Conservation (phyloP, 2,113 vertebrate genomes). For the Stegastes partitus region DNA sequence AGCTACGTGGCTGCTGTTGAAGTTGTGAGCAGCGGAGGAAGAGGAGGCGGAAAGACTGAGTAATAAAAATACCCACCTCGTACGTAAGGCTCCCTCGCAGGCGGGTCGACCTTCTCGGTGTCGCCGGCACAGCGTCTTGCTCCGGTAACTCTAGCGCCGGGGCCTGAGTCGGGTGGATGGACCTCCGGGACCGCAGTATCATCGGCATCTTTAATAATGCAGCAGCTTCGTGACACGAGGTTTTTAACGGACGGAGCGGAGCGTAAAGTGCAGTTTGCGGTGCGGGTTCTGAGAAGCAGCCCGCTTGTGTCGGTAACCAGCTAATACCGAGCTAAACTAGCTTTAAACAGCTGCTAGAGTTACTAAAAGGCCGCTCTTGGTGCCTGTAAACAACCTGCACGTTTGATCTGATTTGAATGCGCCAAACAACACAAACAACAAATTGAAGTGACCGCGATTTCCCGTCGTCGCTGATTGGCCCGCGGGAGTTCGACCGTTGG, state of each 20-base stretch:
- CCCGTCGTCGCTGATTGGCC: slow-evolving; percentile 65
- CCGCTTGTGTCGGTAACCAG: not conserved
- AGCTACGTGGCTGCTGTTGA: slow-evolving; percentile 74
- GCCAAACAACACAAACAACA: slow-evolving; percentile 54
- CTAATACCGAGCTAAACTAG: not conserved
- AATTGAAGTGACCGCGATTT: slow-evolving; percentile 83
- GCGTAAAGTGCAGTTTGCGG: not conserved
- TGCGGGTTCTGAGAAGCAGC: not conserved
- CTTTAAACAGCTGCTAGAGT: rapidly evolving
- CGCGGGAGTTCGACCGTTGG: slow-evolving; percentile 28
- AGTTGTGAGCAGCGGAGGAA: slow-evolving; percentile 60
- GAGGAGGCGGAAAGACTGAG: slow-evolving; percentile 76
- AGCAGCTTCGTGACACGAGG: not conserved
- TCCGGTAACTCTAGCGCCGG: not conserved
- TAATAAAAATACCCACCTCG: slow-evolving; percentile 67
- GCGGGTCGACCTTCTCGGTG: slow-evolving; percentile 36
- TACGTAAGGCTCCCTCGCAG: not conserved
- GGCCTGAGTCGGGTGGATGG: not conserved
- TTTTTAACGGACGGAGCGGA: slow-evolving; percentile 17
- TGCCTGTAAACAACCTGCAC: rapidly evolving
- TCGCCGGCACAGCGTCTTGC: not conserved
- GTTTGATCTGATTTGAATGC: not conserved
- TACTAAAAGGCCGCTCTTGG: rapidly evolving
- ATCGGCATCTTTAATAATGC: slow-evolving; percentile 69
- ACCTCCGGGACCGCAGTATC: slow-evolving; percentile 58